A percentile compares a stretch with the other conserved stretches of the same genome.
phyloP scores from a whole-genome alignment of 1,140 invertebrate genomes.

The Dufourea novaeangliae region DNA sequence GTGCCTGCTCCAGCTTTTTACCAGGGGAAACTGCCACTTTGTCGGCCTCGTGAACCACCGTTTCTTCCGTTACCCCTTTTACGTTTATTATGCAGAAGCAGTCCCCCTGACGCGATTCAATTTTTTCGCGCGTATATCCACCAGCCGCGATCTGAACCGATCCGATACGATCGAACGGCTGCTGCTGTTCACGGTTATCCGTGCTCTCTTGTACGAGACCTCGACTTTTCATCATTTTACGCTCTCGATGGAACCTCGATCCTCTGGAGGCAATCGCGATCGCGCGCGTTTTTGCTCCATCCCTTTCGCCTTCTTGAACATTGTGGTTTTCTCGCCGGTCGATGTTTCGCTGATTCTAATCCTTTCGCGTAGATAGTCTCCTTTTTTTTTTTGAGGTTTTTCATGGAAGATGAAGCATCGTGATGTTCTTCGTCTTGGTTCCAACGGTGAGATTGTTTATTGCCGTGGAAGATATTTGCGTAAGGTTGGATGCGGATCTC shows the following conservation, averaged over 20 bases:
- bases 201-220: background rate
- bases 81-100: background rate
- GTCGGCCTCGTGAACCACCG: slow-evolving; percentile 18
- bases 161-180: slow-evolving; percentile 40
- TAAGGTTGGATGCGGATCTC: slow-evolving; percentile 11
- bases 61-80: background rate
- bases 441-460: background rate
- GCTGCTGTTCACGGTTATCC: slow-evolving; percentile 20
- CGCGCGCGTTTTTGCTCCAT: slow-evolving; percentile 13
- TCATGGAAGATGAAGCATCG: background rate
- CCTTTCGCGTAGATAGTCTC: background rate
- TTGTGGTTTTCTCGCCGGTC: slow-evolving; percentile 26
- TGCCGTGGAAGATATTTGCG: slow-evolving; percentile 14
- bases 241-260: background rate
- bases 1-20: slow-evolving; percentile 5
- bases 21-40: slow-evolving; percentile 26
- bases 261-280: slow-evolving; percentile 14
- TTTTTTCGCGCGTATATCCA: slow-evolving; percentile 17
- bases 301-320: background rate
- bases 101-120: slow-evolving; percentile 12
- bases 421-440: background rate
- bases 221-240: slow-evolving; percentile 15
- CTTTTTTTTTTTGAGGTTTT: too few species aligned
- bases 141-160: background rate
- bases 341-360: slow-evolving; percentile 22